A percentile compares a stretch with the other conserved stretches of the same genome.
Conservation (phyloP, 2,797 vertebrate species). For the Lycodopsis pacificus region DNA sequence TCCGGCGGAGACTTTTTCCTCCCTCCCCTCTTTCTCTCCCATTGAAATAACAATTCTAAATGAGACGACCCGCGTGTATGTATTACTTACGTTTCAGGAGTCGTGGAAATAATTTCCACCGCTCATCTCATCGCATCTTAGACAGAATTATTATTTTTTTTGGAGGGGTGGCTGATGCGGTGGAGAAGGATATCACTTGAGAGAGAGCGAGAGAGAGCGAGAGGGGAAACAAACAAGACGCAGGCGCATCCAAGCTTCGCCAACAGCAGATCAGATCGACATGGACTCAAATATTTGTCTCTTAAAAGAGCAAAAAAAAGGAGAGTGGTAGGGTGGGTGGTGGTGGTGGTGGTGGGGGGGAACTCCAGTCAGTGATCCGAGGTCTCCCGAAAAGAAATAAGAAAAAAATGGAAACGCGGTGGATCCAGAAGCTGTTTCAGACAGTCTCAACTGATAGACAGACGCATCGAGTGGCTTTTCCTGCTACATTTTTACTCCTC, state of each 20-base stretch:
- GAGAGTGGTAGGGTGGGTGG: neutral
- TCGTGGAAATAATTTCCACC: conserved; percentile 70
- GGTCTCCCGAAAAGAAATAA: conserved; percentile 75
- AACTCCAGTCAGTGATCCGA: conserved; percentile 94
- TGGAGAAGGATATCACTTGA: conserved; percentile 72
- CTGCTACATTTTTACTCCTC: conserved; percentile 95
- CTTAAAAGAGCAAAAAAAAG: conserved; percentile 45
- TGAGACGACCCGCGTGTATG: conserved; percentile 37
- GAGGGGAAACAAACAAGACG: conserved; percentile 78
- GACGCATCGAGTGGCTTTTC: conserved; percentile 99
- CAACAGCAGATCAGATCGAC: conserved; percentile 85
- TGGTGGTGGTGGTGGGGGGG: conserved; percentile 20
- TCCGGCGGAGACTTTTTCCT: conserved; percentile 87
- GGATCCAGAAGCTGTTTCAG: conserved; percentile 95
- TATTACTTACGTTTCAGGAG: conserved; percentile 77
- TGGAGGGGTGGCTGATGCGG: conserved; percentile 75
- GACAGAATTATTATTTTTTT: conserved; percentile 57
- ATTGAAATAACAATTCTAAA: conserved; percentile 47
- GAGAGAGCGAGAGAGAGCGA: conserved; percentile 34
- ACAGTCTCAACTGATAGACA: conserved; percentile 99
- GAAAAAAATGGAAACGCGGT: conserved; percentile 91
- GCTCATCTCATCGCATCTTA: conserved; percentile 76
- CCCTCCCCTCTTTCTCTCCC: conserved; percentile 56
- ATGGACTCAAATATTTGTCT: conserved; percentile 82
- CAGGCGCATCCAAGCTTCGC: conserved; percentile 86